Base-by-base conservation (phyloP, 2,113 vertebrate species). In the Takifugu bimaculatus region DNA sequence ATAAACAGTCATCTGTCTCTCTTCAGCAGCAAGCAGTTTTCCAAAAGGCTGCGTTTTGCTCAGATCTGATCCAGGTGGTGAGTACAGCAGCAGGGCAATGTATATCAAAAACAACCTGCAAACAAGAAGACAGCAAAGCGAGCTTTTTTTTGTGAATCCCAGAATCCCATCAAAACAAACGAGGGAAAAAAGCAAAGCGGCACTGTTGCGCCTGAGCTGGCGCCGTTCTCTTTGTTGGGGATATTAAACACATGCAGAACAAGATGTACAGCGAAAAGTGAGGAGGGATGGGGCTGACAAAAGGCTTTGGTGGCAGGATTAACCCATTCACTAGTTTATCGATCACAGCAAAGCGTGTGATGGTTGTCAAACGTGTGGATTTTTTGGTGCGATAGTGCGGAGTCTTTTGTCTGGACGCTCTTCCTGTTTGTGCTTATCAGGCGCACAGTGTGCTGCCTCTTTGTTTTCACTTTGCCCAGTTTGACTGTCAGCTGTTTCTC, bases 41-140 rank as follows among this genome's bases (percentile, higher is more conserved):
- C 61, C 69, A 66, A 61, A 76, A 65, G 72, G 75, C 80, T 79
- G 83, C 76, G 71, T 63, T 67, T 26, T 67, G 75, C 73, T 74
- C 77, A 54, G 77, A 56, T 75, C 83, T 54, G 73, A 75, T 62
- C 75, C 83, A 85, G 88, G 85, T 84, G 90, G 90, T 90, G 84
- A 90, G 89, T 88, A 78, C 69, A 60, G 59, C 60, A 63, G 63
- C 59, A 50, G 32, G 29, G 26, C 44, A 25, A 1, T 48, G 61
- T 74, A 63, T 67, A 50, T 45, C 50, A 47, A 27, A 2, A 5
- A 47, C 13, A 15, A 50, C 48, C 27, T 28, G 35, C 14, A 51
- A 27, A 55, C 39, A 4, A 1, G 63, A 51, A 48, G 62, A 39
- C 54, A 57, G 57, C 2, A 10, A n/a, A 26, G 48, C 14, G 20